phyloP scores from a whole-genome alignment of 2,888 invertebrate species.

The Salpingus planirostris region DNA sequence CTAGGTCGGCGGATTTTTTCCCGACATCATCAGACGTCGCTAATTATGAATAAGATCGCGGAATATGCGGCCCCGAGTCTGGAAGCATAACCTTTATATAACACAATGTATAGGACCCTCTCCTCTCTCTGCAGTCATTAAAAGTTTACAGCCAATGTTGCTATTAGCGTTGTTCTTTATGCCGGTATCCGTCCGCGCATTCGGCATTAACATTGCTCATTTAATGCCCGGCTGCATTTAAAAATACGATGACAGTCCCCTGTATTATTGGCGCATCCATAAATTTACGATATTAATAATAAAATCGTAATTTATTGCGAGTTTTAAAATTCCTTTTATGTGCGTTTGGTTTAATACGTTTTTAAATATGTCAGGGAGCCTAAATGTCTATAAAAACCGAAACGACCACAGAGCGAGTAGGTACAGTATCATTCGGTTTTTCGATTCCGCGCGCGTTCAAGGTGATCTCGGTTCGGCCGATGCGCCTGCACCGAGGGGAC shows the following conservation, averaged over 20 bases:
- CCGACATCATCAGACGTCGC: conserved; percentile 1
- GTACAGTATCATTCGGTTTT: too few species aligned
- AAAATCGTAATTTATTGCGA: conserved; percentile 35
- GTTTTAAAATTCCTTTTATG: conserved; percentile 29
- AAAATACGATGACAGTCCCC: conserved; percentile 33
- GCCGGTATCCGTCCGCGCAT: conserved; percentile 28
- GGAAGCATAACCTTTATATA: conserved; percentile 19
- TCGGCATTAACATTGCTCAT: conserved; percentile 34
- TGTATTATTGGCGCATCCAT: conserved; percentile 33
- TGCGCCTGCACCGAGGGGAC: too few species aligned
- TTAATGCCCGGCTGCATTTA: conserved; percentile 31
- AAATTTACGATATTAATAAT: conserved; percentile 34
- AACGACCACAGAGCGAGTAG: too few species aligned
- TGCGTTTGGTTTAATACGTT: conserved; percentile 19
- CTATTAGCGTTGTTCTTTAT: conserved; percentile 33
- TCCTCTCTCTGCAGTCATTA: conserved; percentile 31
- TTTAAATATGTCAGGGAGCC: conserved; percentile 15
- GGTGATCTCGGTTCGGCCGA: too few species aligned
- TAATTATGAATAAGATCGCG: conserved; percentile 17
- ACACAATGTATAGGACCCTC: conserved; percentile 22
- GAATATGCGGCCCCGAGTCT: conserved; percentile 14
- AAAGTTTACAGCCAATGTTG: conserved; percentile 34
- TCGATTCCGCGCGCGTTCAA: too few species aligned
- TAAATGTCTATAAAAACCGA: not conserved
- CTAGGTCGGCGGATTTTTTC: not conserved